phyloP scores from a whole-genome alignment of 2,797 vertebrate species.

The Poecilia gillii region DNA sequence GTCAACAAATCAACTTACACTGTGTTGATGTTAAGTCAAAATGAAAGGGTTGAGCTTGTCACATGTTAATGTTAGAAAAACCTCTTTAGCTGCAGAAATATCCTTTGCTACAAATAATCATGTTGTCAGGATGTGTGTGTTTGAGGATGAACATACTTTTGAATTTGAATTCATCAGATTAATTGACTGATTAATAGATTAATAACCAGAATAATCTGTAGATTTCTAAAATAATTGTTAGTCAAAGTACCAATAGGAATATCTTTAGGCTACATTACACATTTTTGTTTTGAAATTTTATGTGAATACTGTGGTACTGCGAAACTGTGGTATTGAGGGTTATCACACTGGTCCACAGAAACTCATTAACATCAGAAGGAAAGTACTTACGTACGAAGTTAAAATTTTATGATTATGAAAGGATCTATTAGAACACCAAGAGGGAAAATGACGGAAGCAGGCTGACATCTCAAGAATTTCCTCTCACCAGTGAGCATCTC shows the following conservation, averaged over 20 bases:
- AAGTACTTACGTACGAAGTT: neutral
- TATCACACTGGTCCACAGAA: neutral
- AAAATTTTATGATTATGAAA: neutral
- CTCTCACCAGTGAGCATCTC: slow-evolving; percentile 30
- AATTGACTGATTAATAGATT: no score
- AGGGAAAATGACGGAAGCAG: neutral
- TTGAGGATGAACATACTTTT: no score
- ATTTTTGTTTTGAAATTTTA: neutral
- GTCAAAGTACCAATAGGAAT: neutral
- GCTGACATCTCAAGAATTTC: slow-evolving; percentile 50
- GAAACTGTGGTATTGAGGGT: neutral
- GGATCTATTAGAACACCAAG: neutral
- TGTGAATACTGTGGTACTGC: neutral
- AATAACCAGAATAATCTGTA: no score
- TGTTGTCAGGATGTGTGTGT: no score
- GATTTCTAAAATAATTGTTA: no score
- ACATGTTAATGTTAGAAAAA: no score
- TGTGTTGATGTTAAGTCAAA: no score
- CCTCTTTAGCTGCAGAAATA: no score
- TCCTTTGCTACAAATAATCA: no score
- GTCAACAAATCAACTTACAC: no score
- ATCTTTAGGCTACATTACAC: neutral
- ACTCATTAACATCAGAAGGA: neutral
- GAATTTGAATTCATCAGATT: no score
- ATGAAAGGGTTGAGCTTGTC: no score